Base-by-base conservation (phyloP, 2,888 invertebrate species). In the Phyto melanocephala region DNA sequence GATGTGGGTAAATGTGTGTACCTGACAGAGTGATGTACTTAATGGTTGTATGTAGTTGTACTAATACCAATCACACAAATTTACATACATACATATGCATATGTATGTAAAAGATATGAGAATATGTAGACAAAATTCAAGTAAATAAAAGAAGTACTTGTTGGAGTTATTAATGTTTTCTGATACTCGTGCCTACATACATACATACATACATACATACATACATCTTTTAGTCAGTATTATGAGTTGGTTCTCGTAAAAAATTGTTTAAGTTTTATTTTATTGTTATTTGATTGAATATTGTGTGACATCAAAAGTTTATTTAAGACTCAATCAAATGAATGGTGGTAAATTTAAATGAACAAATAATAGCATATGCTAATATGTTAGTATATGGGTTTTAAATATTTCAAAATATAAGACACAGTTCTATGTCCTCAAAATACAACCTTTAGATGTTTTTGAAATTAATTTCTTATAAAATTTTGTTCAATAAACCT, bases 131-230 rank as follows among this genome's bases (percentile, higher is more conserved):
- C 3, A 28, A 28, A 62, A 62, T 52, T 62, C 13, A 74, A 54
- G n/a, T 45, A 60, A 35, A 35, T 33, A 54, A 8, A 24, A 58
- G 47, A 50, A 47, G 47, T 58, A 67, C 45, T 75, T 75, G 75
- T 75, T 67, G 56, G 75, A 82, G 75, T 79, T 82, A 79, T 79
- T 75, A 79, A 82, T 79, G 75, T 76, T 79, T 82, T 75, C 82
- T 79, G 75, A 79, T 68, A 62, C 58, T 28, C 6, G 6, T 5
- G 28, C 6, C 28, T 5, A 28, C 6, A 6, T n/a, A n/a, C n/a
- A n/a, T n/a, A n/a, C n/a, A n/a, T n/a, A n/a, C n/a, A n/a, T n/a
- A n/a, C n/a, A n/a, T n/a, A n/a, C n/a, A n/a, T n/a, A n/a, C n/a
- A n/a, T n/a, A n/a, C n/a, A n/a, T n/a, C n/a, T n/a, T 65, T 71